Percentiles rank a stretch among this genome's conserved stretches.
Evolutionary conservation across 2,888 invertebrate genomes (phyloP).

Genomic region (Agrotis ipsilon): DNA sequence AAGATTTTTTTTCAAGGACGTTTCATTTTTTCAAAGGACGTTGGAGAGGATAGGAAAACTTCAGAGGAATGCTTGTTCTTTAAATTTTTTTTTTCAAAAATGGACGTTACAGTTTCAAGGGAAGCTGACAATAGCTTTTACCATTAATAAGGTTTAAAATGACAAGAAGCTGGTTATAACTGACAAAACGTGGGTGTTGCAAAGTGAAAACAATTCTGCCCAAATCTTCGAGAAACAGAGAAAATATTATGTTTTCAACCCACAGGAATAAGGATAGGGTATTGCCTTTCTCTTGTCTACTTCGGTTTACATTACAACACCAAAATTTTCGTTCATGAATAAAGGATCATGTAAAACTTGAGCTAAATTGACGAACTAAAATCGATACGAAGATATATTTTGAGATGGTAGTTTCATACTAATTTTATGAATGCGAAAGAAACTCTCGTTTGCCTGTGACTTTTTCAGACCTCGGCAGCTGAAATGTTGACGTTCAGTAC

Average conservation of each 20-base stretch:
- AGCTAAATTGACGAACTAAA: not conserved
- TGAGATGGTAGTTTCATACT: conserved; percentile 6
- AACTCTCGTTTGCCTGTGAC: not conserved
- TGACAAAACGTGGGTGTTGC: not conserved
- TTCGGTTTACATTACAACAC: conserved; percentile 14
- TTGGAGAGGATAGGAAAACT: too few species aligned
- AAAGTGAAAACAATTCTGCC: conserved; percentile 3
- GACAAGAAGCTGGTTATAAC: not conserved
- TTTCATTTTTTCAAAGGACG: too few species aligned
- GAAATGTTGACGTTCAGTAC: not conserved
- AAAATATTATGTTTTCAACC: conserved; percentile 14
- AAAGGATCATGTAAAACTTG: conserved; percentile 21
- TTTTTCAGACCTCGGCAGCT: not conserved
- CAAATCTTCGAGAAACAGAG: not conserved
- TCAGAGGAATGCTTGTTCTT: too few species aligned
- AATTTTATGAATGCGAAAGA: not conserved
- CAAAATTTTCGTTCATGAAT: conserved; percentile 20
- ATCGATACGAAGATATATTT: not conserved
- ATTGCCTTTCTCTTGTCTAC: not conserved
- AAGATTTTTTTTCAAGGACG: too few species aligned
- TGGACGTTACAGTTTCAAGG: not conserved
- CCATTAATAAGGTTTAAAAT: not conserved
- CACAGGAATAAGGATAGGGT: conserved; percentile 13
- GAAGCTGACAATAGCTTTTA: not conserved
- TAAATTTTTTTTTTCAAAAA: too few species aligned